Base-by-base conservation (phyloP, 2,888 invertebrate genomes). In the Xiphydria camelus region DNA sequence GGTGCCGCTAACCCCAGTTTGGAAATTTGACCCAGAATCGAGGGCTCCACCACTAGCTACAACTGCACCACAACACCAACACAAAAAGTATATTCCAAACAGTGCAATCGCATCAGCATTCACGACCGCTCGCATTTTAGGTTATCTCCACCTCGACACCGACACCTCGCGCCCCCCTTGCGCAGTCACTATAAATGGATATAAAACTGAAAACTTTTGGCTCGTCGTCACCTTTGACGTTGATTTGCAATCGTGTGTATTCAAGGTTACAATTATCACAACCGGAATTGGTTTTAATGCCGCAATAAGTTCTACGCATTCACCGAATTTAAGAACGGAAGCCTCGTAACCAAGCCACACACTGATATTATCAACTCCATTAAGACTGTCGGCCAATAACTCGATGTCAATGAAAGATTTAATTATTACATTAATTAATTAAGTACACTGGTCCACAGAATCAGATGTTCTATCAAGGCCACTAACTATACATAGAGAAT, bases 31-130 rank as follows among this genome's bases (percentile, higher is more conserved):
- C 25, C 60, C 64, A 14, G 68, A 53, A 41, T 75, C 73, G 22
- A 75, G 64, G 37, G 75, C 75, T 39, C 75, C 75, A 23, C 75
- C 75, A 50, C 72, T 70, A 37, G 71, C 73, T 38, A 58, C 32
- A 23, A 57, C 57, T 34, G 63, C 64, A 37, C 53, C 59, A 49
- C 60, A 62, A 49, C 61, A 64, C 64, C 66, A 68, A 46, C 54
- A 65, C 15, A 67, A 49, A 15, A 73, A 40, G 32, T 64, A 59
- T 48, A 70, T 53, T 53, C 63, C 63, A 45, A 70, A 61, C 37
- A 69, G 59, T 58, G 62, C 54, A 53, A 69, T 66, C 57, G 60
- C 65, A 61, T 70, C 63, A 53, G 63, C 62, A 56, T 64, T 65
- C 54, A 59, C 64, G 55, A 54, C 56, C 51, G 58, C 62, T 65